Percentiles rank a stretch among this genome's conserved stretches.
phyloP scores from a whole-genome alignment of 92 coral and sea anemone species.

The Siderastrea siderea region DNA sequence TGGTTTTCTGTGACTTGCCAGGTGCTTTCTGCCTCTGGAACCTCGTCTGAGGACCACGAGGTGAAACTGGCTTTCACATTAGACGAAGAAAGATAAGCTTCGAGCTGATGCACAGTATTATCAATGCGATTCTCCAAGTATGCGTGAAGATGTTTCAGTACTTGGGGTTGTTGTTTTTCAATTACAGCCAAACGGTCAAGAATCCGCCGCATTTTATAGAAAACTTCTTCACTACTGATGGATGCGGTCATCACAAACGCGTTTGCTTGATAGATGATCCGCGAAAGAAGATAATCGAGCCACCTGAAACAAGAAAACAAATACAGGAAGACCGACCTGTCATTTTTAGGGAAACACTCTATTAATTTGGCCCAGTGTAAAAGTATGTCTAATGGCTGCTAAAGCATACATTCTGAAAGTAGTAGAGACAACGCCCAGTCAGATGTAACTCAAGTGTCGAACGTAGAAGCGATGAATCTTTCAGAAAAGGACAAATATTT shows the following conservation, averaged over 20 bases:
- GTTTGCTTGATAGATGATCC: neutral
- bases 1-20: constrained; percentile 19
- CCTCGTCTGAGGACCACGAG: constrained; percentile 9
- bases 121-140: neutral
- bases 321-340: too few relatives aligned
- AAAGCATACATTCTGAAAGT: too few relatives aligned
- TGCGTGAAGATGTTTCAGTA: neutral
- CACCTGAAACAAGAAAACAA: too few relatives aligned
- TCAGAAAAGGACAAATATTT: too few relatives aligned
- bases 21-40: constrained; percentile 13
- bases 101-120: neutral
- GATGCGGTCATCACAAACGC: neutral
- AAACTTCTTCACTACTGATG: neutral
- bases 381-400: too few relatives aligned
- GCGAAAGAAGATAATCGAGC: too few relatives aligned
- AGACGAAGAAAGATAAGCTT: neutral
- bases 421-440: too few relatives aligned
- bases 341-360: too few relatives aligned
- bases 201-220: neutral
- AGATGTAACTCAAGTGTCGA: too few relatives aligned
- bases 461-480: too few relatives aligned
- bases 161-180: neutral
- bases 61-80: neutral
- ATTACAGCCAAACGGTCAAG: neutral
- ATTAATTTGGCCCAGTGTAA: too few relatives aligned